phyloP scores from a whole-genome alignment of 2,113 vertebrate genomes.

The Hippoglossus stenolepis region DNA sequence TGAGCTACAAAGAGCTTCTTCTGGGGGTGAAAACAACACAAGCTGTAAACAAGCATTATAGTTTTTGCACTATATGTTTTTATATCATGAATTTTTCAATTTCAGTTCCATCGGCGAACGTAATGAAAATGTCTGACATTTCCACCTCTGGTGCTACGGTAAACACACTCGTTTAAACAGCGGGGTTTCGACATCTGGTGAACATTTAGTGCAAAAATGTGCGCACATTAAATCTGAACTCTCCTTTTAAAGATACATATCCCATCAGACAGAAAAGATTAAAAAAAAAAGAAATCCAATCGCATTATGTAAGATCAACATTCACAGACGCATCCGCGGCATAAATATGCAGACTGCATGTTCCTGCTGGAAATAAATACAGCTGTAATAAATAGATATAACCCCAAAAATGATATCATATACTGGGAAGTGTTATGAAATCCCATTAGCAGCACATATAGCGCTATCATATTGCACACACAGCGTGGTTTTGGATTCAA shows the following conservation, averaged over 20 bases:
- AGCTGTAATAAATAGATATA: slow-evolving; percentile 13
- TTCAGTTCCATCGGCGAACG: background rate
- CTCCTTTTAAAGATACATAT: slow-evolving; percentile 15
- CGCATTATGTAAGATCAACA: slow-evolving; percentile 6
- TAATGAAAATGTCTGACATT: slow-evolving; percentile 8
- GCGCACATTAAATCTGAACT: background rate
- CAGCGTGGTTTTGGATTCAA: slow-evolving; percentile 37
- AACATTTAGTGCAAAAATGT: slow-evolving; percentile 7
- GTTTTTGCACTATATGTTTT: background rate
- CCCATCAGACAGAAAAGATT: background rate
- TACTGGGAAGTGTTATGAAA: slow-evolving; percentile 24
- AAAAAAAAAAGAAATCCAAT: background rate
- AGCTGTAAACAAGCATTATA: background rate
- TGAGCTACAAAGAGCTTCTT: background rate
- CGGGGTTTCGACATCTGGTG: background rate
- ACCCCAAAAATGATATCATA: slow-evolving; percentile 32
- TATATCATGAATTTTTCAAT: background rate
- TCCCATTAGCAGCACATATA: slow-evolving; percentile 44
- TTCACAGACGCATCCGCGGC: background rate
- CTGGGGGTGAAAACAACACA: background rate
- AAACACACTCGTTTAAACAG: background rate
- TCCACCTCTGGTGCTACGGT: background rate
- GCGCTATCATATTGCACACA: slow-evolving; percentile 35
- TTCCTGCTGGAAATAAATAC: background rate
- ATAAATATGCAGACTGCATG: slow-evolving; percentile 8